Evolutionary conservation across 2,888 invertebrate genomes (phyloP).

Genomic region (Bombylius major): DNA sequence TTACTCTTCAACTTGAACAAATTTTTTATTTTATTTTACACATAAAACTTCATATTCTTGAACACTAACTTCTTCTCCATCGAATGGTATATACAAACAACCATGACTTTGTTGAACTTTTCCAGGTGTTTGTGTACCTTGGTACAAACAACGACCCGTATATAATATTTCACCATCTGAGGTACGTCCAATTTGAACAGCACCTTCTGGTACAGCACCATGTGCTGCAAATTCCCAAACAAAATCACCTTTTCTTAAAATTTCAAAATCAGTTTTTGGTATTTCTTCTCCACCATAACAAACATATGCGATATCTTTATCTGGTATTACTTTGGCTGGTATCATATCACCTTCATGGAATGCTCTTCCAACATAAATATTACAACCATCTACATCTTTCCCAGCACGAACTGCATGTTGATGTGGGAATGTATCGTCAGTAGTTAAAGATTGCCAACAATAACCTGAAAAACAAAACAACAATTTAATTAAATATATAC

Average conservation of each 20-base stretch:
- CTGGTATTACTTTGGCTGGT: conserved; percentile 49
- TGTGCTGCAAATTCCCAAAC: conserved; percentile 50
- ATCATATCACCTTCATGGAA: conserved; percentile 49
- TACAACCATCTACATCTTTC: conserved; percentile 54
- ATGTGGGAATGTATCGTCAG: neutral
- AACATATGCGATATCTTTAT: conserved; percentile 50
- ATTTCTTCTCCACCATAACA: conserved; percentile 50
- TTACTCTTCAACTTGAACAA: too few relatives aligned
- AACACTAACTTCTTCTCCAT: conserved; percentile 33
- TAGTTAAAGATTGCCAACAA: conserved; percentile 1
- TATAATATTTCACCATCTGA: conserved; percentile 53
- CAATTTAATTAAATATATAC: too few relatives aligned
- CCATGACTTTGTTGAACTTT: conserved; percentile 48
- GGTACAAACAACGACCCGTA: conserved; percentile 52
- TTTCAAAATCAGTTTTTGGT: conserved; percentile 50
- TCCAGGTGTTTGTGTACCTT: conserved; percentile 55
- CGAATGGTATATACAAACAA: conserved; percentile 38
- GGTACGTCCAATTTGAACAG: conserved; percentile 51
- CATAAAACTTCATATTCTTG: conserved; percentile 36
- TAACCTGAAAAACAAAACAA: neutral
- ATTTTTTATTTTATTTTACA: conserved; percentile 17
- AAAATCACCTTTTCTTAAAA: conserved; percentile 49
- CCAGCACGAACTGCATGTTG: conserved; percentile 45
- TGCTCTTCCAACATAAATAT: conserved; percentile 62
- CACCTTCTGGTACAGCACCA: conserved; percentile 50